Percentiles rank a stretch among this genome's conserved stretches.
Evolutionary conservation across 2,113 vertebrate genomes (phyloP).

Genomic region (Vulpes vulpes): DNA sequence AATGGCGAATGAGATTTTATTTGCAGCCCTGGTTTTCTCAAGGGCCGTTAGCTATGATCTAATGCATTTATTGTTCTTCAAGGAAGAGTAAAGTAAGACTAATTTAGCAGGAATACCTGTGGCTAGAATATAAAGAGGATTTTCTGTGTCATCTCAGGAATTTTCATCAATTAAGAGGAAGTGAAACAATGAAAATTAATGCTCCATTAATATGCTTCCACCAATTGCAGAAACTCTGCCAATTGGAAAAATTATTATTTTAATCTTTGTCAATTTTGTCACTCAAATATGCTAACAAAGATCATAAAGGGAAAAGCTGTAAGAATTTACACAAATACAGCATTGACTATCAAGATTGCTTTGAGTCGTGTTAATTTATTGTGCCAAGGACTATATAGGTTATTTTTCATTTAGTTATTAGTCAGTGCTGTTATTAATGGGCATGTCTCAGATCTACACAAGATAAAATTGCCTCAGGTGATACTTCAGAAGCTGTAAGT

Average conservation of each 20-base stretch:
- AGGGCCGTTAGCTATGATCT: neutral
- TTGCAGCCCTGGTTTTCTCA: neutral
- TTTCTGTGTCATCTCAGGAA: neutral
- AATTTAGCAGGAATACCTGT: neutral
- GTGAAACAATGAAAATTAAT: conserved; percentile 37
- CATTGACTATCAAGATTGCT: conserved; percentile 57
- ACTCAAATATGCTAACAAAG: conserved; percentile 51
- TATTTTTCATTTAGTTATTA: conserved; percentile 66
- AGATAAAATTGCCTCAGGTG: conserved; percentile 76
- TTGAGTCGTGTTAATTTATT: conserved; percentile 69
- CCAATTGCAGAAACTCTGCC: neutral
- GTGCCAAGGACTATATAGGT: conserved; percentile 70
- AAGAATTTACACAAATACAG: neutral
- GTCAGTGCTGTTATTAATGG: conserved; percentile 67
- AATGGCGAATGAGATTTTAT: conserved; percentile 25
- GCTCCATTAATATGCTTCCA: neutral
- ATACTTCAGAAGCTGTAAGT: conserved; percentile 66
- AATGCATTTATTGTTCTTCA: conserved; percentile 39
- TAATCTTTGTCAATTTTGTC: conserved; percentile 38
- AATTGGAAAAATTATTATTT: conserved; percentile 19
- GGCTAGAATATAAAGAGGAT: neutral
- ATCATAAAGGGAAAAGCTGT: conserved; percentile 43
- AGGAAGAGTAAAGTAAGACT: neutral
- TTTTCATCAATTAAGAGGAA: neutral
- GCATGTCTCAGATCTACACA: conserved; percentile 61